phyloP scores from a whole-genome alignment of 2,113 vertebrate genomes.

The Tychaedon coryphoeus region DNA sequence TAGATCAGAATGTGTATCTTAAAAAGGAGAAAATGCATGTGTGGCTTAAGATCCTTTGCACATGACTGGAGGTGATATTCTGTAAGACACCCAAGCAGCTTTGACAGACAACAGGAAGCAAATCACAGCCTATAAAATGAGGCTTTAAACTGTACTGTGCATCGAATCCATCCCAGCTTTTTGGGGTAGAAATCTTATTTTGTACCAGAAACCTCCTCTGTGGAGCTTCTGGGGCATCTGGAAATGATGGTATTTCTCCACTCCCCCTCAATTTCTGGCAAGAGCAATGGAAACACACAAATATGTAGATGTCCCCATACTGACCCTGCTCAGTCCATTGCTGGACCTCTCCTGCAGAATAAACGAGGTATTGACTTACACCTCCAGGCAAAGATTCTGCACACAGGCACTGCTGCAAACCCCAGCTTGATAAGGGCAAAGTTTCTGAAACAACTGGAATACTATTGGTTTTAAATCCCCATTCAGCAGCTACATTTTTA shows the following conservation, averaged over 20 bases:
- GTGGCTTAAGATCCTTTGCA: background rate
- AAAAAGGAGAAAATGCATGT: background rate
- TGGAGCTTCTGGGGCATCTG: background rate
- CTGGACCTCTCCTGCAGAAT: background rate
- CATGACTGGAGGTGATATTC: background rate
- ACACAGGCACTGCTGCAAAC: background rate
- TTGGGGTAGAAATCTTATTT: background rate
- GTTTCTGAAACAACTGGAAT: background rate
- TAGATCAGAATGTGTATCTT: background rate
- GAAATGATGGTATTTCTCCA: background rate
- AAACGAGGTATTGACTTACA: background rate
- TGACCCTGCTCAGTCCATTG: background rate
- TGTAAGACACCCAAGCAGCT: background rate
- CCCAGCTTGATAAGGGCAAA: background rate
- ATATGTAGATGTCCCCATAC: background rate
- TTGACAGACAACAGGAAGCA: background rate
- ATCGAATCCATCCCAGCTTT: background rate
- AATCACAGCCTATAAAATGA: background rate
- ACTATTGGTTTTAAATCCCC: background rate
- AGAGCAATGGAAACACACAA: background rate
- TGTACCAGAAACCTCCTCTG: background rate
- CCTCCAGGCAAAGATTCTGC: background rate
- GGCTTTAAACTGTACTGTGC: background rate
- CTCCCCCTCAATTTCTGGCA: background rate
- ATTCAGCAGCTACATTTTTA: background rate